A percentile compares a stretch with the other conserved stretches of the same genome.
phyloP scores from a whole-genome alignment of 2,888 invertebrate genomes.

The Hyalella azteca region DNA sequence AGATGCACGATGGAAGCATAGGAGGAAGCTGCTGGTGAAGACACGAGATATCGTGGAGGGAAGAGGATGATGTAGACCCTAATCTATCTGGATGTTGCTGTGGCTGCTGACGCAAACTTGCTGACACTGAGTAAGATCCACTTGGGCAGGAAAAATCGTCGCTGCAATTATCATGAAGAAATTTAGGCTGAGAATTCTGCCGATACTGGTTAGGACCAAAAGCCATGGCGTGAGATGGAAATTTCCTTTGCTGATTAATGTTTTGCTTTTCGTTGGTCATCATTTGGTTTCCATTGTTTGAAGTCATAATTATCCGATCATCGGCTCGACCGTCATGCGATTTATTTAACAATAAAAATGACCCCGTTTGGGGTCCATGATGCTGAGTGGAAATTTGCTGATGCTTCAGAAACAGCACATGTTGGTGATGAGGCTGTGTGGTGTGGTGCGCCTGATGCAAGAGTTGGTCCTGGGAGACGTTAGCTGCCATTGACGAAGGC shows the following conservation, averaged over 20 bases:
- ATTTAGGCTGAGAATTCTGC: neutral
- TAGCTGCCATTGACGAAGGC: too few relatives aligned
- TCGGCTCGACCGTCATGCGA: neutral
- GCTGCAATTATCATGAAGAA: neutral
- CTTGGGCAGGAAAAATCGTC: neutral
- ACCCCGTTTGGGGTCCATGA: too few relatives aligned
- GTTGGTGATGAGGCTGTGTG: too few relatives aligned
- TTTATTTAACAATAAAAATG: neutral
- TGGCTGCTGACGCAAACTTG: neutral
- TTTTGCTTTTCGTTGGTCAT: neutral
- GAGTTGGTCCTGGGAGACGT: too few relatives aligned
- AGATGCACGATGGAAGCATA: neutral
- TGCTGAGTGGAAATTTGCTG: too few relatives aligned
- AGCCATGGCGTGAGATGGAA: neutral
- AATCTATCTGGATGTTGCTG: neutral
- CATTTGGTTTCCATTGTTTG: neutral
- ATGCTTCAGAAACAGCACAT: too few relatives aligned
- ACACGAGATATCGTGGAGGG: slow-evolving; percentile 27
- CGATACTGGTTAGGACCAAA: neutral
- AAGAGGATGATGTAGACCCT: slow-evolving; percentile 16
- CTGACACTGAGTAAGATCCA: neutral
- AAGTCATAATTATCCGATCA: neutral
- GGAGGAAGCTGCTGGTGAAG: neutral
- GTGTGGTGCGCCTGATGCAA: too few relatives aligned
- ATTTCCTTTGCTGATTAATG: neutral